A percentile compares a stretch with the other conserved stretches of the same genome.
Conservation (phyloP, 2,113 vertebrate genomes). For the Onychorhynchus coronatus region DNA sequence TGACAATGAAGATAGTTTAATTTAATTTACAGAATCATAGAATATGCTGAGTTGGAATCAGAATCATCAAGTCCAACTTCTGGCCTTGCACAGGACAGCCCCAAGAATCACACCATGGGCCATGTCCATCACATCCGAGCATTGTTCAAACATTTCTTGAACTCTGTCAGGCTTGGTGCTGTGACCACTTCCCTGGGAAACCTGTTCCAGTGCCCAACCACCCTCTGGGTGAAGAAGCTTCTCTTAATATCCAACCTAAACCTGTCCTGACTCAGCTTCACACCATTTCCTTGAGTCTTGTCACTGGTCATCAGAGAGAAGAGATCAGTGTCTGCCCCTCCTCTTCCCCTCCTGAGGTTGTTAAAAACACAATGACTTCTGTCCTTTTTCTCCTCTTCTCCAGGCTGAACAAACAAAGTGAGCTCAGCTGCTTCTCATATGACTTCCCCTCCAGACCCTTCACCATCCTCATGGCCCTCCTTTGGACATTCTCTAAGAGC, state of each 20-base stretch:
- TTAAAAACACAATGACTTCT: not conserved
- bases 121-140: not conserved
- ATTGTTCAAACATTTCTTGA: not conserved
- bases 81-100: not conserved
- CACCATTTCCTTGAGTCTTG: not conserved
- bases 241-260: not conserved
- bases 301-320: not conserved
- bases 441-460: not conserved
- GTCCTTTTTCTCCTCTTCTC: not conserved
- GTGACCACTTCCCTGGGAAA: not conserved
- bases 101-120: not conserved
- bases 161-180: not conserved
- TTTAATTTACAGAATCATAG: not conserved
- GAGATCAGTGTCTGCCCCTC: not conserved
- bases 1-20: not conserved
- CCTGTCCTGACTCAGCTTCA: not conserved
- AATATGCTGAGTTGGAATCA: not conserved
- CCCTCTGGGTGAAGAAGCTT: not conserved
- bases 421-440: not conserved
- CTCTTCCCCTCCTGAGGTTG: not conserved
- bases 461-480: not conserved
- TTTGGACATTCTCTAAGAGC: not conserved
- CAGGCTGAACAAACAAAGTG: not conserved
- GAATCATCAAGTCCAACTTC: not conserved
- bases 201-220: not conserved